phyloP scores from a whole-genome alignment of 2,888 invertebrate genomes.

The Monopis laevigella region DNA sequence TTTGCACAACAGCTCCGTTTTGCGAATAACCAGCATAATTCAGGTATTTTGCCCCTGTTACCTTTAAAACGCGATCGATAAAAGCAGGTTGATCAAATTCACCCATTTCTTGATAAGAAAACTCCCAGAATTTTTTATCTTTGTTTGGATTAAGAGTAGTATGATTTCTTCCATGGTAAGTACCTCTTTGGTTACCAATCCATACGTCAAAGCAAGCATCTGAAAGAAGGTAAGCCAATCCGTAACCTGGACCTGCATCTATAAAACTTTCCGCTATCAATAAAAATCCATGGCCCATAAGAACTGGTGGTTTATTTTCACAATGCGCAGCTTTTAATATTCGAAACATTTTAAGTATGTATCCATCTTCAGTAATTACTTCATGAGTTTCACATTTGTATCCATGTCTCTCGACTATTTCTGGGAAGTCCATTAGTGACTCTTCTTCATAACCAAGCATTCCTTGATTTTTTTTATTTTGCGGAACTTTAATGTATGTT shows the following conservation, averaged over 20 bases:
- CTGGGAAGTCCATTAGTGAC: constrained; percentile 19
- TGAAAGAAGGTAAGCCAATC: constrained; percentile 28
- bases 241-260: constrained; percentile 26
- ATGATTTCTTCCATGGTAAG: constrained; percentile 65
- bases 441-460: not conserved
- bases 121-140: constrained; percentile 61
- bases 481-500: too few species aligned
- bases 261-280: constrained; percentile 37
- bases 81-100: constrained; percentile 77
- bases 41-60: constrained; percentile 29
- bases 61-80: constrained; percentile 35
- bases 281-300: constrained; percentile 45
- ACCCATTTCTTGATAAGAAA: constrained; percentile 81
- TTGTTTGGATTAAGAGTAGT: constrained; percentile 31
- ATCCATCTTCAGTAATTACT: constrained; percentile 15
- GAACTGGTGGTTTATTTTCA: constrained; percentile 28
- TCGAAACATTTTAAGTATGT: constrained; percentile 14
- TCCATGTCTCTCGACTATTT: constrained; percentile 13
- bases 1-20: constrained; percentile 73
- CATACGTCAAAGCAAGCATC: constrained; percentile 30
- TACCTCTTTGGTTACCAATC: constrained; percentile 37
- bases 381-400: constrained; percentile 15
- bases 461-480: not conserved
- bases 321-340: constrained; percentile 16
- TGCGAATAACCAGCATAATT: constrained; percentile 77